Base-by-base conservation (phyloP, 2,888 invertebrate species). In the Philonicus albiceps region DNA sequence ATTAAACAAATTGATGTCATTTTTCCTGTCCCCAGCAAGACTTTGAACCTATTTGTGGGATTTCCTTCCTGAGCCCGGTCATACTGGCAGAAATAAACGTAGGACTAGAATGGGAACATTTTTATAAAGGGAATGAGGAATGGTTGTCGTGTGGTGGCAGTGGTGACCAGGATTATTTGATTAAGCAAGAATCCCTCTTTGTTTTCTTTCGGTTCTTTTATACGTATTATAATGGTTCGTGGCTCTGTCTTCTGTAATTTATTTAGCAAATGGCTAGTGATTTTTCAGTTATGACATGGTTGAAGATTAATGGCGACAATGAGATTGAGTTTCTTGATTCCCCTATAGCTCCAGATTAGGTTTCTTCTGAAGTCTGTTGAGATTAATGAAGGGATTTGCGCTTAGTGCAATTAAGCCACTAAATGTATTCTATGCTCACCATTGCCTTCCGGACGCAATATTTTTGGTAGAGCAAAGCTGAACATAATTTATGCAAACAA, bases 211-310 rank as follows among this genome's bases (percentile, higher is more conserved):
- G n/a, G 64, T 64, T 74, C 74, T 34, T 74, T 74, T 74, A 37
- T 74, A 74, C 31, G 31, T 74, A 30, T 74, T 74, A 74, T 37
- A 74, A 37, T 34, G 31, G 31, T 16, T 11, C 7, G 19, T 19
- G 74, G 37, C 74, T 74, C 74, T 74, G 7, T 37, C 37, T 31
- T 13, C 37, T 31, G 74, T 74, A 74, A 74, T 74, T 74, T 34
- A 74, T 74, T 74, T 74, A 74, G 74, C 74, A 74, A 74, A 74
- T 74, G 74, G 74, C 34, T 74, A 74, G 74, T 74, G 37, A 74
- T 74, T 74, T 74, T 74, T 74, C 74, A 74, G 37, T 37, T 74
- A 74, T 74, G 74, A 74, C 74, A 74, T 31, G 74, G 37, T 74
- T 31, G 37, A 19, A 74, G 74, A 74, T 74, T 74, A 74, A 74